Conservation (phyloP, 2,888 invertebrate genomes). For the Drosophila colorata region DNA sequence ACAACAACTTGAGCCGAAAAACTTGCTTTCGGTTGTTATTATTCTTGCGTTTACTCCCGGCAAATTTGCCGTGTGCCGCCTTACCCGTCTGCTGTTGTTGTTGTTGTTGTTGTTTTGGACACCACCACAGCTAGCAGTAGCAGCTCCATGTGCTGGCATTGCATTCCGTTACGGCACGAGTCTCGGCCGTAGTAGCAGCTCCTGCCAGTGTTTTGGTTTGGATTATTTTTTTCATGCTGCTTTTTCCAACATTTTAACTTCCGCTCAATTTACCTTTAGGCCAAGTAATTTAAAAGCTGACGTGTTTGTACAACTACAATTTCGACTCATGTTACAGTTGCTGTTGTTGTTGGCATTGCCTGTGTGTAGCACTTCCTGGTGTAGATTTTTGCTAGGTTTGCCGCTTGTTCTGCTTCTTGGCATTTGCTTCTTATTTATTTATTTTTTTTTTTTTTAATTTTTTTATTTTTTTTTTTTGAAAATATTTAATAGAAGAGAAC, state of each 20-base stretch:
- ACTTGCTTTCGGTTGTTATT: slow-evolving; percentile 81
- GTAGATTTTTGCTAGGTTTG: slow-evolving; percentile 76
- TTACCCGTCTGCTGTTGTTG: slow-evolving; percentile 22
- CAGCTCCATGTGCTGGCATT: slow-evolving; percentile 36
- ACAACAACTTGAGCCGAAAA: slow-evolving; percentile 72
- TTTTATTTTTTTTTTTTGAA: slow-evolving; percentile 33
- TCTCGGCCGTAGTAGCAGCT: slow-evolving; percentile 28
- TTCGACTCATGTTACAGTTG: slow-evolving; percentile 79
- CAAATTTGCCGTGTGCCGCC: slow-evolving; percentile 78
- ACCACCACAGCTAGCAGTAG: slow-evolving; percentile 31
- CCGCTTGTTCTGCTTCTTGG: slow-evolving; percentile 64
- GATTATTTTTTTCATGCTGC: slow-evolving; percentile 69
- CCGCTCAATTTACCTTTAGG: slow-evolving; percentile 83
- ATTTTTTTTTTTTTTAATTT: slow-evolving; percentile 26
- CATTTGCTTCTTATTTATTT: slow-evolving; percentile 33
- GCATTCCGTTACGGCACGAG: slow-evolving; percentile 55
- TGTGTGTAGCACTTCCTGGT: slow-evolving; percentile 79
- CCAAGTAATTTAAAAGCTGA: slow-evolving; percentile 84
- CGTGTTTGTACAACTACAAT: slow-evolving; percentile 83
- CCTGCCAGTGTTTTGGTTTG: slow-evolving; percentile 50
- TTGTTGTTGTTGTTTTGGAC: slow-evolving; percentile 50
- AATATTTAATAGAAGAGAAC: slow-evolving; percentile 68
- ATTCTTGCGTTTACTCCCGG: slow-evolving; percentile 80
- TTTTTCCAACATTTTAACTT: slow-evolving; percentile 82
- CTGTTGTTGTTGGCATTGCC: slow-evolving; percentile 74